Conservation (phyloP, 1,140 invertebrate species). For the Solen grandis region DNA sequence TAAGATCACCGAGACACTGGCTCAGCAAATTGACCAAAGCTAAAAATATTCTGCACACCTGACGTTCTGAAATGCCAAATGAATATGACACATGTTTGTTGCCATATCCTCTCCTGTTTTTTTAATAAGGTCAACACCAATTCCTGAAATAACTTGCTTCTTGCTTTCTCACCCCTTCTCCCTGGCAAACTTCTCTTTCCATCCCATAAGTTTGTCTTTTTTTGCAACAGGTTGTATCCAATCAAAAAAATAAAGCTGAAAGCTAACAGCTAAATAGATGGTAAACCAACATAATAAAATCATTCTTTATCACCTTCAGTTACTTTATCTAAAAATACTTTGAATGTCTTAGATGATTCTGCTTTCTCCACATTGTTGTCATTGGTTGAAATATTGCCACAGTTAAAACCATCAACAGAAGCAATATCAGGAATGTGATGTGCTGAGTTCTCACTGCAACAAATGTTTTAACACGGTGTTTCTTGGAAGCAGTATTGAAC, state of each 20-base stretch:
- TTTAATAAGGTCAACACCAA: constrained; percentile 14
- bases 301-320: constrained; percentile 9
- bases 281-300: constrained; percentile 28
- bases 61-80: constrained; percentile 20
- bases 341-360: no score
- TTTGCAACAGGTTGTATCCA: constrained; percentile 13
- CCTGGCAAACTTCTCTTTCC: constrained; percentile 13
- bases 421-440: no score
- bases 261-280: constrained; percentile 5
- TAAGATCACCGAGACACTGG: constrained; percentile 8
- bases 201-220: constrained; percentile 22
- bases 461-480: no score
- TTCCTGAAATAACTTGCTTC: constrained; percentile 23
- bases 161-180: constrained; percentile 11
- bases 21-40: constrained; percentile 24
- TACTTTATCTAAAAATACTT: constrained; percentile 9
- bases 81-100: constrained; percentile 11
- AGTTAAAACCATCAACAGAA: no score
- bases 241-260: constrained; percentile 12
- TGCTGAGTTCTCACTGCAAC: no score
- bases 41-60: constrained; percentile 16
- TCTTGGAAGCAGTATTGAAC: no score
- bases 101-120: constrained; percentile 18
- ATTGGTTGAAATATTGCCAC: no score
- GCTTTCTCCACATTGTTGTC: no score